phyloP scores from a whole-genome alignment of 2,888 invertebrate species.

The Nomada hirtipes region DNA sequence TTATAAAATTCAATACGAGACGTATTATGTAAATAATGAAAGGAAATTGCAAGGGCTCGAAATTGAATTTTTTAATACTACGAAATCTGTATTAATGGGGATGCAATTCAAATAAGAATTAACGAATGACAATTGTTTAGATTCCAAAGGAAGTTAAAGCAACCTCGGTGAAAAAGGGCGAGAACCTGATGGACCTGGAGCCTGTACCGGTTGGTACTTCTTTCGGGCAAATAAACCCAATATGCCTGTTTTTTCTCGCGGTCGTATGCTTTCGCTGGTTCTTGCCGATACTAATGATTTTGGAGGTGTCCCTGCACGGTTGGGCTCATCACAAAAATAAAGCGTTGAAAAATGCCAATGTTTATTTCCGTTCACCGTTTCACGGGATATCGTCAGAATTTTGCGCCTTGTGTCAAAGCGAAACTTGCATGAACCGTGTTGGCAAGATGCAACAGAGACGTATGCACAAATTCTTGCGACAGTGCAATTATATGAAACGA shows the following conservation, averaged over 20 bases:
- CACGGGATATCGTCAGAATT: constrained; percentile 89
- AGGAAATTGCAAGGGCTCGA: neutral
- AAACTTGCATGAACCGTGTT: constrained; percentile 87
- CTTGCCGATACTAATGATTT: constrained; percentile 84
- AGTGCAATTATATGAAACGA: constrained; percentile 81
- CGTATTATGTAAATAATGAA: no score
- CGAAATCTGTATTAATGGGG: neutral
- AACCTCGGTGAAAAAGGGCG: constrained; percentile 54
- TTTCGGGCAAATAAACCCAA: constrained; percentile 79
- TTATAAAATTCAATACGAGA: no score
- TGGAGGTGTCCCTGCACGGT: constrained; percentile 88
- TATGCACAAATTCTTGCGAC: constrained; percentile 81
- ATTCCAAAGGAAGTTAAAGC: constrained; percentile 78
- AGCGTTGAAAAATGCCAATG: constrained; percentile 85
- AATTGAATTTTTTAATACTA: neutral
- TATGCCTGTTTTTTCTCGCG: constrained; percentile 77
- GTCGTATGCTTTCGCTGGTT: constrained; percentile 80
- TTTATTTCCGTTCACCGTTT: constrained; percentile 90
- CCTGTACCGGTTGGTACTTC: constrained; percentile 75
- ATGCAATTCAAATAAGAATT: neutral
- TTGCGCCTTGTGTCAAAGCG: constrained; percentile 89
- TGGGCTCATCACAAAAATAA: constrained; percentile 89
- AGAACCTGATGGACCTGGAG: constrained; percentile 65
- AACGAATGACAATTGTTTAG: constrained; percentile 60
- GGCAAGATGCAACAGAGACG: constrained; percentile 89